Conservation (phyloP, 1,140 invertebrate species). For the Rhyzopertha dominica region DNA sequence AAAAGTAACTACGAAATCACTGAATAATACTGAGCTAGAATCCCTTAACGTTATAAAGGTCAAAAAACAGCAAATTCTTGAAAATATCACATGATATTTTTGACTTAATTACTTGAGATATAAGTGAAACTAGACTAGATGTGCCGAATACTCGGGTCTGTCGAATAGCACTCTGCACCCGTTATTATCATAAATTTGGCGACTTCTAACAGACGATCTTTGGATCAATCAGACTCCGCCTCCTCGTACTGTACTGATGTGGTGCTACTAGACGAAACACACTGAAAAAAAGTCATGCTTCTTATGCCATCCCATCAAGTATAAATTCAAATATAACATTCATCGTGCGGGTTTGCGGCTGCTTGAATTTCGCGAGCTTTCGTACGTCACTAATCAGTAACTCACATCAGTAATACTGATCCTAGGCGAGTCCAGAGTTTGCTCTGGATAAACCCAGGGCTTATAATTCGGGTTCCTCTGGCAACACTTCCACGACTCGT, state of each 20-base stretch:
- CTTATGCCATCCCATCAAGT: not conserved
- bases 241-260: not conserved
- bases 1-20: too few relatives aligned
- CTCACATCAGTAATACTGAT: slow-evolving; percentile 64
- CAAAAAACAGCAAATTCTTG: too few relatives aligned
- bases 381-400: slow-evolving; percentile 22
- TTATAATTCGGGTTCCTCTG: slow-evolving; percentile 70
- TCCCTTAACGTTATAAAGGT: too few relatives aligned
- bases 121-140: too few relatives aligned
- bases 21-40: too few relatives aligned
- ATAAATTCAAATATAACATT: slow-evolving; percentile 10
- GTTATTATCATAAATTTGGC: too few relatives aligned
- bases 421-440: slow-evolving; percentile 62
- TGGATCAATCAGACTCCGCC: not conserved
- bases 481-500: slow-evolving; percentile 62
- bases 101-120: too few relatives aligned
- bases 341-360: not conserved
- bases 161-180: too few relatives aligned
- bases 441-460: slow-evolving; percentile 83
- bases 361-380: not conserved
- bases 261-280: not conserved
- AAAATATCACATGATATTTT: too few relatives aligned
- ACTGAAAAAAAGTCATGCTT: slow-evolving; percentile 9
- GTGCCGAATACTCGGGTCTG: too few relatives aligned
- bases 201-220: not conserved